Base-by-base conservation (phyloP, 2,113 vertebrate species). In the Galemys pyrenaicus region DNA sequence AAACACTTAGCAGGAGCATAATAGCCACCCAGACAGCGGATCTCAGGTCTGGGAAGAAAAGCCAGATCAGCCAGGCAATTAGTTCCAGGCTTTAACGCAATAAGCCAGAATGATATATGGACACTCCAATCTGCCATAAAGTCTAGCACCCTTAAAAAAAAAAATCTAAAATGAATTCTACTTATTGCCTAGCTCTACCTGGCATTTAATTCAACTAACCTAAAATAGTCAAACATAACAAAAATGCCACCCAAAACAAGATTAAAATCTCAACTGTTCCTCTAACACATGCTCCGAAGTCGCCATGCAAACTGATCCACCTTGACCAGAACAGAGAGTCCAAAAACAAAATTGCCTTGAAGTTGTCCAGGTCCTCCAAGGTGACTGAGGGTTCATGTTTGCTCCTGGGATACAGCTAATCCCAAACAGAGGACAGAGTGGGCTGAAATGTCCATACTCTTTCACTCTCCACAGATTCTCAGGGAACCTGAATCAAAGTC, bases 331-430 rank as follows among this genome's bases (percentile, higher is more conserved):
- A 35, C 35, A 44, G 2, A 0, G 0, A 35, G 58, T 39, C 37
- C 58, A 2, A 37, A 62, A 9, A 28, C 46, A 37, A 77, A 64
- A 30, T 30, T 9, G 0, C 75, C n/a, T 2, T 0, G 26, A 75
- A 70, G 90, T 44, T 24, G 2, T 30, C 22, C 0, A 1, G 68
- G 32, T 30, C 46, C 54, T 86, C 91, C 89, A 0, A 2, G 35
- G 28, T 26, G 44, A 20, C 49, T 2, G 35, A 10, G 46, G 65
- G 39, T 19, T 10, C 67, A 35, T 1, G 9, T 5, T 17, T 2
- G 10, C 65, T 83, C 77, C 75, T 24, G 4, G 32, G 51, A 92
- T 87, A 94, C 87, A 83, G n/a, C 62, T 64, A 89, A 88, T 75
- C 81, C 91, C 88, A 26, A 82, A 62, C 5, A 0, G 17, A 88